Evolutionary conservation across 2,113 vertebrate genomes (phyloP), one percentile per base, ranked within the genome.

Genomic region (Zeus faber): DNA sequence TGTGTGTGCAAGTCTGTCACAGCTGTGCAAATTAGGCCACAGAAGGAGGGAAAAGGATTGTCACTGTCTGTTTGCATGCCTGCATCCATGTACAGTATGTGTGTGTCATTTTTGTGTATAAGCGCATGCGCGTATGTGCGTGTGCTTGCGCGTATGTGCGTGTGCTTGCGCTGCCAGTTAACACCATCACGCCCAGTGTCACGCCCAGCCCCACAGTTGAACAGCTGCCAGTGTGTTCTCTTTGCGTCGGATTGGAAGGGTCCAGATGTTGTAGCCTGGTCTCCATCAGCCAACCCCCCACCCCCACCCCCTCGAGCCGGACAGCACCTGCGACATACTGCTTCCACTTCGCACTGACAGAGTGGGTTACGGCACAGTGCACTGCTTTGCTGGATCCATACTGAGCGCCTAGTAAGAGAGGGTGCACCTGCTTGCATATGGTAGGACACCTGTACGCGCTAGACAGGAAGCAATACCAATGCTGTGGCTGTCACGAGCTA

Each of bases 1-100:
- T 31, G 56, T 39, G 37, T 40, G 57, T 23, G 27, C 14, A 40
- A 40, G 45, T 31, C 45, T 59, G 49, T 68, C 80, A 81, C 78
- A 81, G 83, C 88, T 89, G 90, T 73, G 80, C 82, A 91, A 93
- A 93, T 91, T 85, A 92, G 93, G 92, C 89, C 91, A 90, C 86
- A 81, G 89, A 88, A 80, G 87, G 83, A 63, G 54, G 55, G 17
- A 60, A 35, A 21, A 53, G 66, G 58, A 51, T 54, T 74, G 58
- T 62, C 56, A 56, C 47, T 71, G 35, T 49, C 77, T 83, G 79
- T 57, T 58, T 73, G 58, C 67, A 40, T 29, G 22, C 14, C 4
- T 46, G 26, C 16, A 21, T 47, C 31, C 7, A 33, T 37, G 29
- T 44, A 24, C 25, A 49, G 25, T 41, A 44, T 51, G n/a, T 49